Evolutionary conservation across 2,113 vertebrate genomes (phyloP), one percentile per base, ranked within the genome.

Genomic region (Hyaena hyaena): DNA sequence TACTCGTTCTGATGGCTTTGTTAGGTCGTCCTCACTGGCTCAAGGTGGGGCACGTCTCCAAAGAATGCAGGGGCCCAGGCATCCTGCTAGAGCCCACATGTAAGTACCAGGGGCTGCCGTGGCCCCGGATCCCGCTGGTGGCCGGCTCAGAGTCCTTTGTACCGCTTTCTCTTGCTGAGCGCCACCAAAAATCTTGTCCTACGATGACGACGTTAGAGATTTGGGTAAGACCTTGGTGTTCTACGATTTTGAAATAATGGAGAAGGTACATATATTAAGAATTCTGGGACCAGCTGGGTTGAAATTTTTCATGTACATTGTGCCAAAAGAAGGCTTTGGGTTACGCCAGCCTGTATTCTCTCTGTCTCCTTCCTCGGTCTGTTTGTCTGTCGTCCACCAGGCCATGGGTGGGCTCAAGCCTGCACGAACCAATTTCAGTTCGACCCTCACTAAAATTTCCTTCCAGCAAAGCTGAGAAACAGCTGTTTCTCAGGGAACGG

Each of bases 401-500:
- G 23, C 33, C 74, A 5, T 4, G 24, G 11, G 45, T 24, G 31
- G 35, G 16, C 43, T 35, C 43, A 76, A 14, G 73, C 16, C 48
- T 61, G 5, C 39, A 48, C 21, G 53, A 43, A n/a, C n/a, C 50
- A n/a, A 35, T 66, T 81, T 55, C 61, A 81, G 31, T 28, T 39
- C 65, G 68, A 96, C 82, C 77, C 53, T 82, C 63, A 79, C 88
- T 97, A 58, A 3, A 65, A 61, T 48, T 85, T 88, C 68, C 83
- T 95, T 48, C 83, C 5, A 92, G 82, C 24, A 50, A 95, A 87
- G 14, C 31, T 0, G 11, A 96, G 96, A 92, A 97, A n/a, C 93
- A 98, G 98, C 88, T 97, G 98, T 93, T 96, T 93, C 93, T 2
- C 0, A 12, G 33, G 1, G 23, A 73, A 2, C 31, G 71, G 93